Percentiles rank a stretch among this genome's conserved stretches.
phyloP scores from a whole-genome alignment of 2,113 vertebrate species.

The Ciconia boyciana region DNA sequence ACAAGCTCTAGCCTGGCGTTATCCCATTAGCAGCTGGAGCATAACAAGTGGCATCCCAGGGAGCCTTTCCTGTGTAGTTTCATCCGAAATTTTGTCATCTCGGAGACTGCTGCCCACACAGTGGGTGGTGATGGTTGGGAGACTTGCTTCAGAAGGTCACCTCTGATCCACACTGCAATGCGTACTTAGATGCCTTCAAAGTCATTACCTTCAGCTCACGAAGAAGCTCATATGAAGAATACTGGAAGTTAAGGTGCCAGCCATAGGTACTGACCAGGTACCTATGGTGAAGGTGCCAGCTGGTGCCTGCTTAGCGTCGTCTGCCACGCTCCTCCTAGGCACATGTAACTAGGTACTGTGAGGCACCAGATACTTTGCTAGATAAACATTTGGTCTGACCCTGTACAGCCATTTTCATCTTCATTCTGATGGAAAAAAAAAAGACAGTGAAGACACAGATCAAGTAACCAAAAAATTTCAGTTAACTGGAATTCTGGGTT shows the following conservation, averaged over 20 bases:
- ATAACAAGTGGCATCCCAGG: not conserved
- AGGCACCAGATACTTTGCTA: not conserved
- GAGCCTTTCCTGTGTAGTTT: not conserved
- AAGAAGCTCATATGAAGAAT: not conserved
- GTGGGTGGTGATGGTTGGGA: not conserved
- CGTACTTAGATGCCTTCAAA: not conserved
- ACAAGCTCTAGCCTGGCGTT: not conserved
- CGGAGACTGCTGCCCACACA: not conserved
- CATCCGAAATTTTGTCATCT: not conserved
- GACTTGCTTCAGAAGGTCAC: not conserved
- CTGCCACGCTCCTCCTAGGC: not conserved
- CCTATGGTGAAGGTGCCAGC: not conserved
- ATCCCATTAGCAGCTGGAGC: not conserved
- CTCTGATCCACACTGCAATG: not conserved
- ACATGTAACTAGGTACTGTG: not conserved
- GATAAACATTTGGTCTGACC: not conserved
- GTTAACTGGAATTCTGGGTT: not conserved
- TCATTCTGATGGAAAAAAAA: not conserved
- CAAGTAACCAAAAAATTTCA: not conserved
- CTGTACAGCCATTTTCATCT: not conserved
- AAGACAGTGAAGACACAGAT: not conserved
- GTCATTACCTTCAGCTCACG: not conserved
- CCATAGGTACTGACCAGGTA: not conserved
- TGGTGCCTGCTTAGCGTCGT: fast-evolving
- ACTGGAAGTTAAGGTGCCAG: not conserved